A percentile compares a stretch with the other conserved stretches of the same genome.
Evolutionary conservation across 2,113 vertebrate species (phyloP).

Genomic region (Misgurnus anguillicaudatus): DNA sequence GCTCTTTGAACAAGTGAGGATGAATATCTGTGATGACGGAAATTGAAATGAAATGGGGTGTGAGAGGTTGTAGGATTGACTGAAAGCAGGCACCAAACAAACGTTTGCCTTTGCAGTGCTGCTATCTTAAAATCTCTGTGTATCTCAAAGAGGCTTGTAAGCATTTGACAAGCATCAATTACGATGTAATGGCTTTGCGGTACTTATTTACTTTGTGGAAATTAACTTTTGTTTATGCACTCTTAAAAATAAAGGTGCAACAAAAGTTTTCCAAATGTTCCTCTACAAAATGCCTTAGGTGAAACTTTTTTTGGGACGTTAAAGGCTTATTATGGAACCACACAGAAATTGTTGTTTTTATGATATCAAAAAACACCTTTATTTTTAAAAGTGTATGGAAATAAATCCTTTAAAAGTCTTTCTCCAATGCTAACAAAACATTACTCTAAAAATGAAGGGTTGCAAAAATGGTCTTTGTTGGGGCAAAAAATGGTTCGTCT

Average conservation of each 20-base stretch:
- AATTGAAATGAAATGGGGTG: slow-evolving; percentile 71
- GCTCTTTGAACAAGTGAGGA: slow-evolving; percentile 54
- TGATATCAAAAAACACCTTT: too few relatives aligned
- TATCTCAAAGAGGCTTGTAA: not conserved
- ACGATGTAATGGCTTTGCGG: not conserved
- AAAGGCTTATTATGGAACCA: too few relatives aligned
- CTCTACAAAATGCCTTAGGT: too few relatives aligned
- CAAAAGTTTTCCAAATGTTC: too few relatives aligned
- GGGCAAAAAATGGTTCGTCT: too few relatives aligned
- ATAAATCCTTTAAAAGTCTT: too few relatives aligned
- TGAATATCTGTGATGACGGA: slow-evolving; percentile 49
- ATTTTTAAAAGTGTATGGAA: too few relatives aligned
- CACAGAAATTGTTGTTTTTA: too few relatives aligned
- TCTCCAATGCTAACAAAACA: not conserved
- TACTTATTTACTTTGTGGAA: not conserved
- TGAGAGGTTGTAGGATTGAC: slow-evolving; percentile 43
- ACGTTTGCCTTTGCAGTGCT: not conserved
- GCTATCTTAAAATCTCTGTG: not conserved
- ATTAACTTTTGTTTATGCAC: not conserved
- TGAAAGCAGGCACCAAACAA: not conserved
- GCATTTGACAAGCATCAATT: slow-evolving; percentile 10
- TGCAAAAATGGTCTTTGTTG: too few relatives aligned
- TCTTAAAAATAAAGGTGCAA: too few relatives aligned
- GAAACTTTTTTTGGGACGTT: too few relatives aligned
- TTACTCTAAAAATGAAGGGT: too few relatives aligned